These are phyloP conservation scores for Altica lythri DNA, from an alignment of 2,888 invertebrate species.

Conservation along the genomic window DNA sequence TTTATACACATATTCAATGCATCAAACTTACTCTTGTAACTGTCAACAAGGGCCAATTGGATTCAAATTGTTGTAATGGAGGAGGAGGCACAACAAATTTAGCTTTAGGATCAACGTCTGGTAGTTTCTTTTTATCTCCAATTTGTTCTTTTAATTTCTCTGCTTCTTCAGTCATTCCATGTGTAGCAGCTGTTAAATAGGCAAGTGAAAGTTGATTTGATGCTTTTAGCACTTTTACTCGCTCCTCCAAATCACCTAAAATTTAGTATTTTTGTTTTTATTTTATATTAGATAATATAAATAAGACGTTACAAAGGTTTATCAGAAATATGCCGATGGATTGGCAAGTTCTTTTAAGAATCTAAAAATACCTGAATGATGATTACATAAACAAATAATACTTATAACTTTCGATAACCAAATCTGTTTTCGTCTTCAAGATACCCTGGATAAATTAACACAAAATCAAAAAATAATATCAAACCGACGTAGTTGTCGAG, in stretches of 20 bases:
- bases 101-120: slow-evolving; percentile 76
- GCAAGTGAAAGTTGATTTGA: slow-evolving; percentile 81
- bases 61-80: slow-evolving; percentile 88
- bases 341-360: no score
- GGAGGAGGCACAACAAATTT: slow-evolving; percentile 83
- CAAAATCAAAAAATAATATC: no score
- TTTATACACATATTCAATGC: not conserved
- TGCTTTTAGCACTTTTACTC: slow-evolving; percentile 80
- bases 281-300: no score
- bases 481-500: no score
- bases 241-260: slow-evolving; percentile 84
- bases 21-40: slow-evolving; percentile 73
- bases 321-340: no score
- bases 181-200: slow-evolving; percentile 92
- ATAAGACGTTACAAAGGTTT: no score
- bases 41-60: slow-evolving; percentile 96
- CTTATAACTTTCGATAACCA: no score
- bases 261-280: no score
- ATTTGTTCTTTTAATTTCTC: slow-evolving; percentile 71
- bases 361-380: no score
- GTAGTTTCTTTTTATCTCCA: slow-evolving; percentile 60
- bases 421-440: no score
- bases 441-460: no score
- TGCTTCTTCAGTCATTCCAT: slow-evolving; percentile 83
- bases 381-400: no score